Conservation (phyloP, 2,797 vertebrate genomes). For the Vireo griseus region DNA sequence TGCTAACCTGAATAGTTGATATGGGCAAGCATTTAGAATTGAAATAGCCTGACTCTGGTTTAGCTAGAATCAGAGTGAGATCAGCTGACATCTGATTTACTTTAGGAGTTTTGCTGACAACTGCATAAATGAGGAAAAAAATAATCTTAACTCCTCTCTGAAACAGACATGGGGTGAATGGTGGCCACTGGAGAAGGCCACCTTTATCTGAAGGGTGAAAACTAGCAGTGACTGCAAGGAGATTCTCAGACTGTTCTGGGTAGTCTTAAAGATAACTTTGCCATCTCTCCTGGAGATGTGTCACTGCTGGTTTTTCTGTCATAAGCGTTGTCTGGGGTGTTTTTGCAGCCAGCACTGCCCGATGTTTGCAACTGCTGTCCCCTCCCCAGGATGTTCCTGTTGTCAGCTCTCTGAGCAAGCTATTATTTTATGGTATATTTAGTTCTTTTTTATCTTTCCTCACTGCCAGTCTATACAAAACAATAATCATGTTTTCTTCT, state of each 20-base stretch:
- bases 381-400: neutral
- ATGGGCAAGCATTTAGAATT: neutral
- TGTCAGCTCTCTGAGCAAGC: neutral
- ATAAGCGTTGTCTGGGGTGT: rapidly evolving
- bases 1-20: neutral
- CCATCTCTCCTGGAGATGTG: neutral
- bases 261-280: neutral
- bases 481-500: slow-evolving; percentile 47
- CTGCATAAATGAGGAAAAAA: neutral
- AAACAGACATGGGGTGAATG: neutral
- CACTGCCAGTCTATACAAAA: neutral
- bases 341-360: neutral
- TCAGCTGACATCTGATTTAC: neutral
- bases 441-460: neutral
- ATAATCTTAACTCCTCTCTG: neutral
- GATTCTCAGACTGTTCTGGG: neutral
- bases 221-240: neutral
- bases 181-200: neutral
- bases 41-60: neutral
- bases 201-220: neutral
- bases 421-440: slow-evolving; percentile 25
- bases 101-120: neutral
- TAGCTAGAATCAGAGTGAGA: neutral
- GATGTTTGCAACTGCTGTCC: neutral
- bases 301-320: neutral